Conservation (phyloP, 1,140 invertebrate species). For the Cryptotermes secundus region DNA sequence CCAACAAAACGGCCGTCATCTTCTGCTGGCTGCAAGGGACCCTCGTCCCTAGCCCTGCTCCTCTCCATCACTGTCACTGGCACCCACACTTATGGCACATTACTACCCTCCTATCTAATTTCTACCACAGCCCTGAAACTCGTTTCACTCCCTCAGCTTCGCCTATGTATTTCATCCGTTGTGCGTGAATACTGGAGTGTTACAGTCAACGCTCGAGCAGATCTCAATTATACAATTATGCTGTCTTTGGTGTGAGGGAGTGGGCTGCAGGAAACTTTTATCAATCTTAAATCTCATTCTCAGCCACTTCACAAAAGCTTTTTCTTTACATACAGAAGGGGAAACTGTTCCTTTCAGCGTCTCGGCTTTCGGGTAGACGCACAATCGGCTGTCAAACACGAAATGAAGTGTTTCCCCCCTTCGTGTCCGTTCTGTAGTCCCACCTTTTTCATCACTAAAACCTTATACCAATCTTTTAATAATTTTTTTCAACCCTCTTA, state of each 20-base stretch:
- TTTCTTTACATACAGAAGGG: background rate
- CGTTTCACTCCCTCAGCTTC: background rate
- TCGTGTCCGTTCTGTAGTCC: background rate
- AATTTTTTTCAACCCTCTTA: background rate
- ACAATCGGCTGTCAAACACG: background rate
- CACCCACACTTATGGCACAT: background rate
- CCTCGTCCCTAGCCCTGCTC: background rate
- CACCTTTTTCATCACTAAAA: background rate
- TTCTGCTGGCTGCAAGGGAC: background rate
- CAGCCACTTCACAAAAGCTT: background rate
- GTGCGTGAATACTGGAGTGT: background rate
- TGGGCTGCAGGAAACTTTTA: background rate
- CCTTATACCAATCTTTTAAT: background rate
- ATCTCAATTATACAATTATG: constrained; percentile 1
- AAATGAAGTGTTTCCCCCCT: background rate
- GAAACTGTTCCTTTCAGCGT: too few relatives aligned
- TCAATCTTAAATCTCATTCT: background rate
- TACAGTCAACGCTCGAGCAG: background rate
- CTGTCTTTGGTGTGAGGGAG: background rate
- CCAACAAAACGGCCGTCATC: background rate
- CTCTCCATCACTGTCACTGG: background rate
- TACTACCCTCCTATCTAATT: background rate
- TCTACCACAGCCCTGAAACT: background rate
- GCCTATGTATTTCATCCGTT: background rate
- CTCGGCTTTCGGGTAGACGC: background rate